These are phyloP conservation scores for Crocuta crocuta DNA, from an alignment of 2,113 vertebrate genomes.

Conservation along the genomic window DNA sequence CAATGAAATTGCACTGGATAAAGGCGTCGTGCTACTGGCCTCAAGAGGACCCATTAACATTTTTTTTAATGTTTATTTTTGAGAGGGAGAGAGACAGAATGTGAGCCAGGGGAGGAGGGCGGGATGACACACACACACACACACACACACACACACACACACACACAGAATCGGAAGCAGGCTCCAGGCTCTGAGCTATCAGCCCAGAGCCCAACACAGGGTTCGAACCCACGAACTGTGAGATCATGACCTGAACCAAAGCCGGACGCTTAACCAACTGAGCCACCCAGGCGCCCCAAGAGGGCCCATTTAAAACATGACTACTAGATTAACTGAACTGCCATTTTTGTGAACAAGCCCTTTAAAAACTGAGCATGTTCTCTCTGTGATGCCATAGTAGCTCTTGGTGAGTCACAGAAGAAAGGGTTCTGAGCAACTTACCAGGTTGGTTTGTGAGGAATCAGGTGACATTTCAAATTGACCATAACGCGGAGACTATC, in stretches of 20 bases:
- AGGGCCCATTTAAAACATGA: not conserved
- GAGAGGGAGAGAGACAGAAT: too few relatives aligned
- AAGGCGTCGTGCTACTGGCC: not conserved
- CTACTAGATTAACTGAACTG: not conserved
- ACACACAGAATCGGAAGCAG: too few relatives aligned
- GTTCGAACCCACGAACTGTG: too few relatives aligned
- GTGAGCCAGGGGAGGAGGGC: too few relatives aligned
- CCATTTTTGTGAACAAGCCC: not conserved
- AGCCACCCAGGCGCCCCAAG: too few relatives aligned
- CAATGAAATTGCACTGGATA: not conserved
- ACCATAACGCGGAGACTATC: not conserved
- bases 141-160: too few relatives aligned
- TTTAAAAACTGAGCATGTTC: not conserved
- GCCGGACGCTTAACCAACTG: too few relatives aligned
- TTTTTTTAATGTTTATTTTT: too few relatives aligned
- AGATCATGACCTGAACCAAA: too few relatives aligned
- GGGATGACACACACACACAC: too few relatives aligned
- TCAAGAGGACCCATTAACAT: not conserved
- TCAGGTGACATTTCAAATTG: not conserved
- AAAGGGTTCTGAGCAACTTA: not conserved
- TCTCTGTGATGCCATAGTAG: not conserved
- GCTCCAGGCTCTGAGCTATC: too few relatives aligned
- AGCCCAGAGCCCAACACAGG: too few relatives aligned
- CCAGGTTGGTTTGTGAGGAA: not conserved
- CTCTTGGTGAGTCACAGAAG: not conserved